A percentile compares a stretch with the other conserved stretches of the same genome.
phyloP scores from a whole-genome alignment of 53 echinoderm and acorn worm genomes.

The Mesocentrotus franciscanus region DNA sequence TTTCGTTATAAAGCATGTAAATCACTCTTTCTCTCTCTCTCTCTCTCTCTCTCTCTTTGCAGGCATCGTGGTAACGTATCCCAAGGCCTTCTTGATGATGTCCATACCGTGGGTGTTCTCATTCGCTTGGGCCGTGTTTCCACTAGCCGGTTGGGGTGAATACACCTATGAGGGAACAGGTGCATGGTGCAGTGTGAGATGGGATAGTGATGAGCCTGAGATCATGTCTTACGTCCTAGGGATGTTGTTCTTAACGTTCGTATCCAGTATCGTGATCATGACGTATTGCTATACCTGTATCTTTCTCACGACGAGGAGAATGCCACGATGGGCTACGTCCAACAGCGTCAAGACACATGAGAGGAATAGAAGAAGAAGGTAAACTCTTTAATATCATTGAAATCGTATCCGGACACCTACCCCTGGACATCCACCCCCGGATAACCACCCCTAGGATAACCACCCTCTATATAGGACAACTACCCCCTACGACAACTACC shows the following conservation, averaged over 20 bases:
- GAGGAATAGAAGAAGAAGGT: conserved; percentile 31
- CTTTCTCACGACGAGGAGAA: conserved; percentile 37
- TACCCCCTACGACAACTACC: no score
- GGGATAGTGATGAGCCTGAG: conserved; percentile 17
- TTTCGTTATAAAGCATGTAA: no score
- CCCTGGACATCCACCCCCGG: no score
- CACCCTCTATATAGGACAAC: no score
- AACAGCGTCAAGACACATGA: conserved; percentile 39
- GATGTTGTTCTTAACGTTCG: conserved; percentile 54
- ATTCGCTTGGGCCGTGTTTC: conserved; percentile 58
- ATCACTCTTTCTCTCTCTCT: background rate
- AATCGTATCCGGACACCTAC: no score
- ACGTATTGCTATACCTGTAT: conserved; percentile 54
- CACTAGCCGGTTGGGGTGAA: conserved; percentile 60
- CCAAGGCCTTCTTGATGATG: conserved; percentile 57
- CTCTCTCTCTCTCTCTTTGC: background rate
- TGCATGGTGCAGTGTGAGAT: conserved; percentile 56
- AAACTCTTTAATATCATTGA: background rate
- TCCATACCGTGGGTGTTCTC: conserved; percentile 36
- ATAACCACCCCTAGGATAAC: no score
- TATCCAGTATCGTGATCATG: conserved; percentile 46
- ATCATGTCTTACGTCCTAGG: conserved; percentile 27
- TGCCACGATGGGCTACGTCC: conserved; percentile 13
- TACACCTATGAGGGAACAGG: conserved; percentile 62
- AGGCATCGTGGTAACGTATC: conserved; percentile 52